Evolutionary conservation across 2,113 vertebrate species (phyloP).

Genomic region (Oncorhynchus nerka): DNA sequence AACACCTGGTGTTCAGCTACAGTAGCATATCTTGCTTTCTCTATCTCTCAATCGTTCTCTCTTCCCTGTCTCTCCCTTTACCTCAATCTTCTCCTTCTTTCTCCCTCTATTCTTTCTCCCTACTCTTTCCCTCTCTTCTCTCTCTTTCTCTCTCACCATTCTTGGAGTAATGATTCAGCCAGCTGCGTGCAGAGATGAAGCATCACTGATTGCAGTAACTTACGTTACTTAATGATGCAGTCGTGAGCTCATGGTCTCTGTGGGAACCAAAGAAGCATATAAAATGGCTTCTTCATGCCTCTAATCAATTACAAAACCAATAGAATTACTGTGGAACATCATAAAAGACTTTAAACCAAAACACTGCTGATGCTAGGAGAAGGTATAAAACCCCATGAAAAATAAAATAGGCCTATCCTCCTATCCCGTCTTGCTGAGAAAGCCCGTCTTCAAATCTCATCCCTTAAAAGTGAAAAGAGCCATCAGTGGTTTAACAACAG

Average conservation of each 20-base stretch:
- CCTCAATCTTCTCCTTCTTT: background rate
- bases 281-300: conserved; percentile 1
- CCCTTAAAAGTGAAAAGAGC: conserved; percentile 34
- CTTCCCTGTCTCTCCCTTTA: background rate
- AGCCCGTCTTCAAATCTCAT: conserved; percentile 26
- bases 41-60: too few species aligned
- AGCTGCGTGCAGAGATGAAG: background rate
- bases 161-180: background rate
- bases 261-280: background rate
- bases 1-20: background rate
- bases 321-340: conserved; percentile 15
- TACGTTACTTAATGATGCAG: conserved; percentile 2
- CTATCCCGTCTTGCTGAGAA: conserved; percentile 16
- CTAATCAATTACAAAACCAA: conserved; percentile 33
- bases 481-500: conserved; percentile 41
- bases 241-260: conserved; percentile 7
- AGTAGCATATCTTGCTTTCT: background rate
- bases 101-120: background rate
- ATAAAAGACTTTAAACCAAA: conserved; percentile 17
- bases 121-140: background rate
- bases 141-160: background rate
- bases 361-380: conserved; percentile 37
- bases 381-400: conserved; percentile 14
- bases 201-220: conserved; percentile 6
- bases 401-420: conserved; percentile 14